phyloP scores from a whole-genome alignment of 2,888 invertebrate genomes.

The Eulithis prunata region DNA sequence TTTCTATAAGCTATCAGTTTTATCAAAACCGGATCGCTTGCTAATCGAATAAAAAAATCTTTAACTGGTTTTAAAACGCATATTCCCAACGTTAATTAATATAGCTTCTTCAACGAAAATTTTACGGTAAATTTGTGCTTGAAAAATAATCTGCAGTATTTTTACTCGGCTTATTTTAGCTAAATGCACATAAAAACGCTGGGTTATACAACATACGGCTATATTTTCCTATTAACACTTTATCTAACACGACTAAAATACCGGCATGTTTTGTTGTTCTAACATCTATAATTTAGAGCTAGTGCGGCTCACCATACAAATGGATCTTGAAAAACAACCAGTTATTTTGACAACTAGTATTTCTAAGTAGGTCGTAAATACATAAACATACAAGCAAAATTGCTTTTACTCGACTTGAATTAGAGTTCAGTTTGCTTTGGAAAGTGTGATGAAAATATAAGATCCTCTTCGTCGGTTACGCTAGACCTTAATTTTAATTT shows the following conservation, averaged over 20 bases:
- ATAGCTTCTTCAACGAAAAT: constrained; percentile 20
- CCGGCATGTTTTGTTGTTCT: constrained; percentile 74
- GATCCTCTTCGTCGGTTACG: constrained; percentile 68
- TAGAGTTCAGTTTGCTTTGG: constrained; percentile 54
- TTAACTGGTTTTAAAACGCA: constrained; percentile 22
- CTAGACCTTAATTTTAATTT: constrained; percentile 84
- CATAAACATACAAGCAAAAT: constrained; percentile 46
- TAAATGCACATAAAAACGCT: constrained; percentile 40
- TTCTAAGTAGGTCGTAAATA: constrained; percentile 62
- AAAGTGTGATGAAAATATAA: constrained; percentile 53
- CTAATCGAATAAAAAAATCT: constrained; percentile 32
- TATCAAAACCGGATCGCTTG: constrained; percentile 38
- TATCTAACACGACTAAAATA: constrained; percentile 71
- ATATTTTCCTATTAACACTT: constrained; percentile 68
- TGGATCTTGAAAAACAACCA: constrained; percentile 81
- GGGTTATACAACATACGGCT: constrained; percentile 45
- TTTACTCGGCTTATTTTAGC: constrained; percentile 23
- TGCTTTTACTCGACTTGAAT: constrained; percentile 36
- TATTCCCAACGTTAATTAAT: constrained; percentile 19
- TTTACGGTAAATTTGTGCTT: constrained; percentile 26
- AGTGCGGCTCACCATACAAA: constrained; percentile 70
- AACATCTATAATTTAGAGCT: constrained; percentile 73
- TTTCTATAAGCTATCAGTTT: constrained; percentile 37
- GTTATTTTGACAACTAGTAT: constrained; percentile 74
- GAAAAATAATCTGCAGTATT: constrained; percentile 13